phyloP scores from a whole-genome alignment of 1,140 invertebrate genomes.

The Drosophila sproati region DNA sequence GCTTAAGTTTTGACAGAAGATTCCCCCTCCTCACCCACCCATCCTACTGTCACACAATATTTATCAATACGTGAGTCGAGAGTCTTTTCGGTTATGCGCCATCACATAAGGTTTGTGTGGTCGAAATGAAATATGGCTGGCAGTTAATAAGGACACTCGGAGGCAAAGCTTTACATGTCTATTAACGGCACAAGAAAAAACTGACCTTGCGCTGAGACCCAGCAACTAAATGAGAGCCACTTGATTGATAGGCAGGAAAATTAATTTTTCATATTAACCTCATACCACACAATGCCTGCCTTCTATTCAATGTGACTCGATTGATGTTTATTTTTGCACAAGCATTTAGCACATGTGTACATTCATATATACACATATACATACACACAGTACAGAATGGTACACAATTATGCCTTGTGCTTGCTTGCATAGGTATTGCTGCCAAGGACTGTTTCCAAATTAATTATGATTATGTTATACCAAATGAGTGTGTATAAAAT shows the following conservation, averaged over 20 bases:
- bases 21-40: neutral
- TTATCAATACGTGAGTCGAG: slow-evolving; percentile 56
- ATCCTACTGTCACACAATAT: slow-evolving; percentile 52
- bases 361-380: slow-evolving; percentile 17
- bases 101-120: slow-evolving; percentile 26
- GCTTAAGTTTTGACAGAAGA: slow-evolving; percentile 52
- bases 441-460: slow-evolving; percentile 62
- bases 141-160: slow-evolving; percentile 68
- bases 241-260: slow-evolving; percentile 72
- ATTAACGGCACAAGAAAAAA: slow-evolving; percentile 54
- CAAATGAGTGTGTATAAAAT: slow-evolving; percentile 28
- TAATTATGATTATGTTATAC: slow-evolving; percentile 49
- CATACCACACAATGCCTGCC: neutral
- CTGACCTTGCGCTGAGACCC: slow-evolving; percentile 19
- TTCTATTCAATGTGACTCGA: slow-evolving; percentile 19
- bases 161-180: slow-evolving; percentile 56
- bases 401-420: slow-evolving; percentile 51
- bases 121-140: slow-evolving; percentile 66
- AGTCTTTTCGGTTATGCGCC: slow-evolving; percentile 10
- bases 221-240: slow-evolving; percentile 10
- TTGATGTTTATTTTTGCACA: slow-evolving; percentile 41
- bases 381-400: slow-evolving; percentile 8
- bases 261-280: slow-evolving; percentile 67
- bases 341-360: slow-evolving; percentile 54
- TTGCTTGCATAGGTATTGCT: slow-evolving; percentile 26